Conservation (phyloP, 2,888 invertebrate species). For the Notocelia uddmanniana region DNA sequence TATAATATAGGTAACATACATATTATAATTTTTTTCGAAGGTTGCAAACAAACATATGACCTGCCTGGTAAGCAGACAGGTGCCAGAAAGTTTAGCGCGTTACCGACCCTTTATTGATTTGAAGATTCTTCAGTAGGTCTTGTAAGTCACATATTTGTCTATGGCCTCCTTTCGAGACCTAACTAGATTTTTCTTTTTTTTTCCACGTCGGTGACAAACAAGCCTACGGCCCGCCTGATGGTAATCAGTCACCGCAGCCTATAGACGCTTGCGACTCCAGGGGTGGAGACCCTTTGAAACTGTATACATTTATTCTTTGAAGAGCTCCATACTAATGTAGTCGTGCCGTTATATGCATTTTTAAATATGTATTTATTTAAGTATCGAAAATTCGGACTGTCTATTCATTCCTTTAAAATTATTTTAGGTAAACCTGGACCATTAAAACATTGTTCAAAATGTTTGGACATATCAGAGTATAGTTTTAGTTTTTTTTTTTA, state of each 20-base stretch:
- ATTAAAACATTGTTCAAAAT: conserved; percentile 5
- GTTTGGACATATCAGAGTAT: conserved; percentile 27
- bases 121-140: neutral
- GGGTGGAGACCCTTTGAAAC: neutral
- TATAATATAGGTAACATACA: too few relatives aligned
- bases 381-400: conserved; percentile 1
- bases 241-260: too few relatives aligned
- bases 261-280: neutral
- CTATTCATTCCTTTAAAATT: conserved; percentile 27
- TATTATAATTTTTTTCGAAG: too few relatives aligned
- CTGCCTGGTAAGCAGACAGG: too few relatives aligned
- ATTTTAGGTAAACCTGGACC: conserved; percentile 11
- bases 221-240: too few relatives aligned
- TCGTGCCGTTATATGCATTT: conserved; percentile 14
- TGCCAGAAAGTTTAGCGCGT: too few relatives aligned
- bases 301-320: neutral
- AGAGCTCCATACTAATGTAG: neutral
- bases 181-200: too few relatives aligned
- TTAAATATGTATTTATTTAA: neutral
- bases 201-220: too few relatives aligned
- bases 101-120: too few relatives aligned
- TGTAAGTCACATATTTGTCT: too few relatives aligned
- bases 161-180: too few relatives aligned
- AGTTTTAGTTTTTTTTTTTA: conserved; percentile 13
- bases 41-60: too few relatives aligned